These are phyloP conservation scores for Strigamia crassipes DNA, from an alignment of 2,888 invertebrate species.

Conservation along the genomic window DNA sequence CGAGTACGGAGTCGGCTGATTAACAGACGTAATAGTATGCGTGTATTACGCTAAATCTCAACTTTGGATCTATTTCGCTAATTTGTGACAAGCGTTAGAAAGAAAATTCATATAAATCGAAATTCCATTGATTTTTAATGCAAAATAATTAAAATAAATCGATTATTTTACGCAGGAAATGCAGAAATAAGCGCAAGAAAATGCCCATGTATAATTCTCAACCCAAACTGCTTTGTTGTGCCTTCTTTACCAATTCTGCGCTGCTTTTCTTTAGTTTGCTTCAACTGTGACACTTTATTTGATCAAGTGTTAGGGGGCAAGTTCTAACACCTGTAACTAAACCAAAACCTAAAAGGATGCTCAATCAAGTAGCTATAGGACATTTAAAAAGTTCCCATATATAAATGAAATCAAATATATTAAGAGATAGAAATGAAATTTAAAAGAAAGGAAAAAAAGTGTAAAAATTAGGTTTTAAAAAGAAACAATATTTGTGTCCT, in stretches of 20 bases:
- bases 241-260: not conserved
- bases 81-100: too few species aligned
- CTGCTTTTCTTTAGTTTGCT: constrained; percentile 10
- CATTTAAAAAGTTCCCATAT: not conserved
- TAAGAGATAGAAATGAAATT: not conserved
- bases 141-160: too few species aligned
- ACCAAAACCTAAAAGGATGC: not conserved
- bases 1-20: too few species aligned
- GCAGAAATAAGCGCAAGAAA: too few species aligned
- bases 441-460: not conserved
- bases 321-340: not conserved
- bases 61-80: too few species aligned
- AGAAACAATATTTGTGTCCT: too few species aligned
- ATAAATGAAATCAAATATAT: too few species aligned
- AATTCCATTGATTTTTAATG: too few species aligned
- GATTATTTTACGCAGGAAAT: too few species aligned
- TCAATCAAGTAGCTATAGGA: not conserved
- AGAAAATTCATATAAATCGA: too few species aligned
- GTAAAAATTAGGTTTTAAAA: not conserved
- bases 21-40: too few species aligned
- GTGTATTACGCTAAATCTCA: too few species aligned
- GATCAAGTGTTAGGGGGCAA: not conserved
- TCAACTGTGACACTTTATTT: not conserved
- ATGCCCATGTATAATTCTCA: not conserved
- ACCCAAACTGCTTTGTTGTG: not conserved